Evolutionary conservation across 2,888 invertebrate genomes (phyloP), one percentile per base, ranked within the genome.

Genomic region (Euplexia lucipara): DNA sequence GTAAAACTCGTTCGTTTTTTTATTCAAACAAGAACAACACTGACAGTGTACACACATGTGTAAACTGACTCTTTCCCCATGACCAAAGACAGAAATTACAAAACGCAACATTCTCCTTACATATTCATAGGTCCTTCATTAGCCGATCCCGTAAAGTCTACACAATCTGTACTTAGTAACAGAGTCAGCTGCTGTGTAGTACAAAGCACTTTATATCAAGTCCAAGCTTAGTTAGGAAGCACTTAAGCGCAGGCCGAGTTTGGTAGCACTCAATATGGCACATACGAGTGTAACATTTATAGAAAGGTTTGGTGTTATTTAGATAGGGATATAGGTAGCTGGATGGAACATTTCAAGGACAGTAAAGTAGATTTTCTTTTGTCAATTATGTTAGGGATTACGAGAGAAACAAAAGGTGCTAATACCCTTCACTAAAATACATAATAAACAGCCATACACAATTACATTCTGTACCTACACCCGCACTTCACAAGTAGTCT

Each of bases 141-240:
- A 39, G 41, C 10, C 18, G 22, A 56, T 59, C 51, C 60, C 39
- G 30, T 53, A 51, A 58, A 49, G 54, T 71, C 35, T 48, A 64
- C 45, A 60, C 60, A 63, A 61, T 69, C 76, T 75, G 59, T 75
- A 69, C 65, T 63, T 68, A 66, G 68, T 65, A 54, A 61, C 65
- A 47, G 60, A 58, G 65, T 75, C 76, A 66, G 76, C 60, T 78
- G 78, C 45, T 65, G 59, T 62, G 51, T 44, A 59, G 58, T 66
- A 70, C 57, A 59, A 64, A 73, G 73, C 68, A 73, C 81, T 80
- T 74, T 69, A 66, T 65, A 78, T 72, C 66, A 76, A 81, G 70
- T 78, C 65, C 22, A n/a, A 14, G 45, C 64, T 54, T 75, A 75
- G 79, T 78, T 73, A 16, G 57, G 52, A 49, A 76, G 67, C 63